Evolutionary conservation across 2,113 vertebrate genomes (phyloP), one percentile per base, ranked within the genome.

Genomic region (Ancistrus triradiatus): DNA sequence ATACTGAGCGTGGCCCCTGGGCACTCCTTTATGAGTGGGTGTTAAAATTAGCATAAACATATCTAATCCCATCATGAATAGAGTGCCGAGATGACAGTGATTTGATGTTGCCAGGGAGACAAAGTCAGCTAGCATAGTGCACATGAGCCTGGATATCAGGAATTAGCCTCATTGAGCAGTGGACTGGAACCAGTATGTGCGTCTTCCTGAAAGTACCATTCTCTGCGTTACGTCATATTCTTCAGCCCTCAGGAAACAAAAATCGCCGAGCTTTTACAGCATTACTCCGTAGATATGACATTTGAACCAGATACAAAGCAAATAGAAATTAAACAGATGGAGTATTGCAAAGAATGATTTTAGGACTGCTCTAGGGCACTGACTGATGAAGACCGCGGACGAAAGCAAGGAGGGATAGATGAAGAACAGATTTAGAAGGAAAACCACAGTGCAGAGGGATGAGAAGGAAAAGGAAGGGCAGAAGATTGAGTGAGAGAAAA

Each of bases 31-130:
- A 9, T 7, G 14, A 46, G 38, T 53, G 27, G 38, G 38, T n/a
- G 18, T 59, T 21, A 24, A 46, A 59, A 74, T 69, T 56, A 55
- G 43, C 59, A 71, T 70, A 70, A 75, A 71, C 68, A 64, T 58
- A 71, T 68, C 68, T 75, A 75, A 75, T 68, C 59, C 64, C 64
- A 64, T 71, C 55, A 68, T 47, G 21, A 17, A 22, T 58, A 49
- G 18, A 56, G 40, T 33, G 44, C 51, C 15, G 37, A 24, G 35
- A 55, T 68, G 63, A 64, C 64, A 68, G 55, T 33, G 46, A 59
- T 63, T 48, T 64, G 59, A 68, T 38, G 73, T 68, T 75, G 64
- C 52, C 73, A 63, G 59, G 72, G 68, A 49, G 27, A 70, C 24
- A 24, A 2, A 22, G 52, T 51, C 18, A 43, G 35, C 28, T 59